These are phyloP conservation scores for Eretmochelys imbricata DNA, from an alignment of 2,113 vertebrate genomes.

Conservation along the genomic window DNA sequence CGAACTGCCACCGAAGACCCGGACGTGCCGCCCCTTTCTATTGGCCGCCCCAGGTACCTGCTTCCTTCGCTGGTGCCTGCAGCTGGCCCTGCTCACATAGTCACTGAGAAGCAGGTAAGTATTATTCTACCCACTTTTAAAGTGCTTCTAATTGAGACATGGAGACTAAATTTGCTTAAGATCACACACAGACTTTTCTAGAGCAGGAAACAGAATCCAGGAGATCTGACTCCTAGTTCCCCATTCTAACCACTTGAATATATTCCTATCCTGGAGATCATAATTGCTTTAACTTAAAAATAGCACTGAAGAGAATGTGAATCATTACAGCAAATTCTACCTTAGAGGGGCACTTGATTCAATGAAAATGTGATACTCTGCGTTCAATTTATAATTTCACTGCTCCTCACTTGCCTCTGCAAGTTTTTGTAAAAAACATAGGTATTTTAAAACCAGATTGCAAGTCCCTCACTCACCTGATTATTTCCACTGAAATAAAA, in stretches of 20 bases:
- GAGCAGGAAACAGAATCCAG: neutral
- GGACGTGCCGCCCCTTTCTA: too few species aligned
- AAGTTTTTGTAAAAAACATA: neutral
- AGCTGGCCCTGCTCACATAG: neutral
- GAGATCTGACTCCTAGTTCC: neutral
- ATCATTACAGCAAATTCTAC: neutral
- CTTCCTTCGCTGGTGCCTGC: too few species aligned
- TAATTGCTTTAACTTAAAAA: constrained; percentile 13
- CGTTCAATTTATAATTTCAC: neutral
- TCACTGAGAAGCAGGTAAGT: neutral
- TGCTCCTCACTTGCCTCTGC: neutral
- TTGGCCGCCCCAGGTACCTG: too few species aligned
- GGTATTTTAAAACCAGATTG: too few species aligned
- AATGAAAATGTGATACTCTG: neutral
- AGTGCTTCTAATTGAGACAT: neutral
- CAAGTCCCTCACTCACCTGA: neutral
- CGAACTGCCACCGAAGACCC: too few species aligned
- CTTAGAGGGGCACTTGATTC: neutral
- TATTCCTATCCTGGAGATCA: neutral
- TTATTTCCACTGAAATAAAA: neutral
- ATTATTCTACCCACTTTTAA: neutral
- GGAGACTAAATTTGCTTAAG: neutral
- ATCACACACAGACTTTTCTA: neutral
- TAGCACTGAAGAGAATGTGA: neutral
- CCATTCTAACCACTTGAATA: neutral